These are phyloP conservation scores for Botia kubotai DNA, from an alignment of 2,797 vertebrate species.

Conservation along the genomic window DNA sequence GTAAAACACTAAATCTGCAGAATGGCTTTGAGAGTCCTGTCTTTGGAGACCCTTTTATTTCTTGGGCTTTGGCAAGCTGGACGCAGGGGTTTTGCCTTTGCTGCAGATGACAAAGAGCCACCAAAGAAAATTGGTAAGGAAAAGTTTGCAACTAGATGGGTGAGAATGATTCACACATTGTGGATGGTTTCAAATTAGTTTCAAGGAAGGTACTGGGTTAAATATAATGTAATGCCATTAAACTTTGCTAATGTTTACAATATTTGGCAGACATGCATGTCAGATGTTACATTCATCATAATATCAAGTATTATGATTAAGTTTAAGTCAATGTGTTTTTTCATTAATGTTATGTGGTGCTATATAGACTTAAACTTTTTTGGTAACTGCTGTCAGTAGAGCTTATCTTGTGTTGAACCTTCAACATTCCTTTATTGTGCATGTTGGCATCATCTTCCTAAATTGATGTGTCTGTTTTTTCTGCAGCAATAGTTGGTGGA, in stretches of 20 bases:
- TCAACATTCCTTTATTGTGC: not conserved
- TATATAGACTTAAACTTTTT: too few species aligned
- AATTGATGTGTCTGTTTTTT: not conserved
- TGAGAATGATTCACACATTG: not conserved
- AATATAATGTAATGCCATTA: too few species aligned
- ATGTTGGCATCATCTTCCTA: not conserved
- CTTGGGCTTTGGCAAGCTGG: slow-evolving; percentile 73
- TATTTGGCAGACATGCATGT: too few species aligned
- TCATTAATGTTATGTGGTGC: too few species aligned
- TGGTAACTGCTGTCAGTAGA: too few species aligned
- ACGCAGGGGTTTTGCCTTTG: slow-evolving; percentile 69
- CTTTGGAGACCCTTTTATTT: slow-evolving; percentile 71
- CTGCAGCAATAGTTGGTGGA: slow-evolving; percentile 86
- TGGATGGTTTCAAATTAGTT: not conserved
- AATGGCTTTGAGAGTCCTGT: slow-evolving; percentile 68
- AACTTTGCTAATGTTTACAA: too few species aligned
- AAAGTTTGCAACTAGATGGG: not conserved
- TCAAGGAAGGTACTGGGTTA: too few species aligned
- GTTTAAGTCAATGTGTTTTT: too few species aligned
- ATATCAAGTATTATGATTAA: too few species aligned
- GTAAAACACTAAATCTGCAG: slow-evolving; percentile 36
- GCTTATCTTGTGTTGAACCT: too few species aligned
- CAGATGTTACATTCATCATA: too few species aligned
- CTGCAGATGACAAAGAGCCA: slow-evolving; percentile 64
- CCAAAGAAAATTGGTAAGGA: slow-evolving; percentile 79